Conservation (phyloP, 2,113 vertebrate species). For the Falco punctatus region DNA sequence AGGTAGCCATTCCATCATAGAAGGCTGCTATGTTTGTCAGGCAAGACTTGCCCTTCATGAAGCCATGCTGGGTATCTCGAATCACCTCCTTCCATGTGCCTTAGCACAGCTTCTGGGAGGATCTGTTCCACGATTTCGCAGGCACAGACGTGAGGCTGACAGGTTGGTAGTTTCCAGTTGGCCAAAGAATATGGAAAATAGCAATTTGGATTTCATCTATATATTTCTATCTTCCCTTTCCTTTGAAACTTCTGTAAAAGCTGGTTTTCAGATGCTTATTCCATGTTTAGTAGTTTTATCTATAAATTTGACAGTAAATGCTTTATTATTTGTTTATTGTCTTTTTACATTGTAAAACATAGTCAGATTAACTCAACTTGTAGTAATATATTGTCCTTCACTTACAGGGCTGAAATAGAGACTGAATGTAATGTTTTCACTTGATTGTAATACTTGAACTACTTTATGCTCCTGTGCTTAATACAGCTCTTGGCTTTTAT, state of each 20-base stretch:
- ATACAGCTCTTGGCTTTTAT: not conserved
- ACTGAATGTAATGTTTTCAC: not conserved
- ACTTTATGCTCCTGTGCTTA: not conserved
- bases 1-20: rapidly evolving
- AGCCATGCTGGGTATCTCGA: rapidly evolving
- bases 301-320: not conserved
- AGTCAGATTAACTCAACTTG: not conserved
- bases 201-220: not conserved
- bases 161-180: not conserved
- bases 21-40: not conserved
- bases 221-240: not conserved
- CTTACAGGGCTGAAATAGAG: not conserved
- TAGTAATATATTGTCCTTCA: not conserved
- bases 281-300: not conserved
- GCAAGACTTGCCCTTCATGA: not conserved
- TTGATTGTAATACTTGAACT: not conserved
- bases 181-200: not conserved
- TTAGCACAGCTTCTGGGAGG: not conserved
- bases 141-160: not conserved
- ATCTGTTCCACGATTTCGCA: not conserved
- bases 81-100: too few species aligned
- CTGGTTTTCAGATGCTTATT: not conserved
- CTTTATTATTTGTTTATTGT: not conserved
- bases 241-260: not conserved
- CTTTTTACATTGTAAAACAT: not conserved